Evolutionary conservation across 2,113 vertebrate species (phyloP).

Genomic region (Gallinago undulata): DNA sequence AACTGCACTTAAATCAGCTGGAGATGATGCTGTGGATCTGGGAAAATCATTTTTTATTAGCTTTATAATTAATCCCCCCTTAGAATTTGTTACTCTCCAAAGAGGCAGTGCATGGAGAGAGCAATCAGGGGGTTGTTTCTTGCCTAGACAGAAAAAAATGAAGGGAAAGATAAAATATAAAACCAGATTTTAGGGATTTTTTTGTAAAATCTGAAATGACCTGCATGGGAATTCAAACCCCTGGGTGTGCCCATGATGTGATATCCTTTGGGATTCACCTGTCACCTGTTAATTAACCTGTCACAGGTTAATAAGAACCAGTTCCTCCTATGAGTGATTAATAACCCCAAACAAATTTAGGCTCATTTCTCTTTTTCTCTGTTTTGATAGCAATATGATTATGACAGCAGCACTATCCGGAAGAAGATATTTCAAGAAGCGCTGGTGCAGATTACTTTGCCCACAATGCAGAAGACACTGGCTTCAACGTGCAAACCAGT

Average conservation of each 20-base stretch:
- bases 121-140: neutral
- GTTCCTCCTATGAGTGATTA: neutral
- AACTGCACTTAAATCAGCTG: neutral
- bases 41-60: neutral
- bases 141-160: neutral
- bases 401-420: slow-evolving; percentile 91
- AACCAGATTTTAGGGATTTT: neutral
- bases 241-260: neutral
- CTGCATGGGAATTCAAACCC: neutral
- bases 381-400: slow-evolving; percentile 88
- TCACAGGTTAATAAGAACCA: neutral
- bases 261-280: neutral
- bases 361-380: slow-evolving; percentile 37
- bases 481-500: slow-evolving; percentile 84
- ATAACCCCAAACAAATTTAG: neutral
- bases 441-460: slow-evolving; percentile 87
- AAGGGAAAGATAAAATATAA: neutral
- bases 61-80: neutral
- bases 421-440: slow-evolving; percentile 91
- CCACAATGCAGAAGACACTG: slow-evolving; percentile 86
- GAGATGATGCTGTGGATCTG: neutral
- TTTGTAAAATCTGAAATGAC: neutral
- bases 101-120: neutral
- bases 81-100: accelerated
- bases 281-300: neutral